Conservation (phyloP, 2,888 invertebrate genomes). For the Steinernema scapterisci region DNA sequence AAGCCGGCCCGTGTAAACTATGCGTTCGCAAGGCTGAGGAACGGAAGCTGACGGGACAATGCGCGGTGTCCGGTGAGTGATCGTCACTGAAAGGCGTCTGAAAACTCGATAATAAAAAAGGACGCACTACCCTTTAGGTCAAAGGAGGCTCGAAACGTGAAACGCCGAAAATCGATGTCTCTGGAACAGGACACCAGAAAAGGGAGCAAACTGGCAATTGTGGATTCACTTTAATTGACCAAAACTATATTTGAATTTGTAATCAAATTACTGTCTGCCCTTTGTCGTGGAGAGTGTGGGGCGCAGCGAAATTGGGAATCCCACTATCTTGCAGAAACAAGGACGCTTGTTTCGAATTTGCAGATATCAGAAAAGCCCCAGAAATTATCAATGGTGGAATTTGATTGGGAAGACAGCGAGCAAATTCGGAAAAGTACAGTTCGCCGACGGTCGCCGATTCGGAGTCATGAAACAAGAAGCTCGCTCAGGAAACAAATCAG, state of each 20-base stretch:
- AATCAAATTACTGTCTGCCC: constrained; percentile 25
- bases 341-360: not conserved
- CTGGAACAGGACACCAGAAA: not conserved
- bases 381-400: no score
- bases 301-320: no score
- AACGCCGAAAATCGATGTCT: constrained; percentile 27
- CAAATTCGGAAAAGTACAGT: no score
- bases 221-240: constrained; percentile 3
- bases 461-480: no score
- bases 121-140: not conserved
- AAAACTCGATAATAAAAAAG: constrained; percentile 21
- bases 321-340: not conserved
- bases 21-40: not conserved
- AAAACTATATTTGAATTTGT: constrained; percentile 8
- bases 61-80: constrained; percentile 27
- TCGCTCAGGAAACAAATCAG: no score
- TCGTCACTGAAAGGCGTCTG: constrained; percentile 15
- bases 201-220: not conserved
- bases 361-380: no score
- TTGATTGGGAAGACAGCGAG: no score
- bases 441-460: no score
- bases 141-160: constrained; percentile 2
- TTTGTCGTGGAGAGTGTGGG: not conserved
- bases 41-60: constrained; percentile 10
- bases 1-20: not conserved